phyloP scores from a whole-genome alignment of 2,888 invertebrate species.

The Hemicrepidius hirtus region DNA sequence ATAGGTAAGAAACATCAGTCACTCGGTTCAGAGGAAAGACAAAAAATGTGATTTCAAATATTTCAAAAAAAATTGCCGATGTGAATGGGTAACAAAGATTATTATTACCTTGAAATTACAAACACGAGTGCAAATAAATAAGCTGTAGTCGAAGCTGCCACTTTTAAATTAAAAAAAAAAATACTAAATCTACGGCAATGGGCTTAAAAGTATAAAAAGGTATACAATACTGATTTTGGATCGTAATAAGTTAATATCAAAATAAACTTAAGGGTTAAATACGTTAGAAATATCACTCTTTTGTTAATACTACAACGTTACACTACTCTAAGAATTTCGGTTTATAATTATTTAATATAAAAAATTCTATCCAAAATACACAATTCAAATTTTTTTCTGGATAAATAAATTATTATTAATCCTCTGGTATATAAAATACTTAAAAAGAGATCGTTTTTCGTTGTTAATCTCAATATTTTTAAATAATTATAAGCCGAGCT shows the following conservation, averaged over 20 bases:
- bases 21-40: slow-evolving; percentile 42
- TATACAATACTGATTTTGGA: slow-evolving; percentile 72
- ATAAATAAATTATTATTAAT: too few relatives aligned
- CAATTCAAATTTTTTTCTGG: background rate
- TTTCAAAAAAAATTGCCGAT: background rate
- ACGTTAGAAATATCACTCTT: slow-evolving; percentile 70
- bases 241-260: slow-evolving; percentile 66
- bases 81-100: slow-evolving; percentile 11
- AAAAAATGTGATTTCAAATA: slow-evolving; percentile 17
- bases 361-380: background rate
- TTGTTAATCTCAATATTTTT: slow-evolving; percentile 27
- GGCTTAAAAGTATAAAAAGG: slow-evolving; percentile 63
- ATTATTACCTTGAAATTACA: slow-evolving; percentile 1
- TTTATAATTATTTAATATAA: slow-evolving; percentile 48
- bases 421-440: too few relatives aligned
- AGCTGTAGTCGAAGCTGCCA: slow-evolving; percentile 60
- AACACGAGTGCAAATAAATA: slow-evolving; percentile 46
- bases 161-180: slow-evolving; percentile 53
- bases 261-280: slow-evolving; percentile 60
- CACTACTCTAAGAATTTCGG: slow-evolving; percentile 57
- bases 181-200: slow-evolving; percentile 57
- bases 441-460: slow-evolving; percentile 35
- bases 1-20: slow-evolving; percentile 51
- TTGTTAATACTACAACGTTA: slow-evolving; percentile 70
- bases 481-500: slow-evolving; percentile 47